Evolutionary conservation across 2,797 vertebrate genomes (phyloP), one percentile per base, ranked within the genome.

Genomic region (Thaleichthys pacificus): DNA sequence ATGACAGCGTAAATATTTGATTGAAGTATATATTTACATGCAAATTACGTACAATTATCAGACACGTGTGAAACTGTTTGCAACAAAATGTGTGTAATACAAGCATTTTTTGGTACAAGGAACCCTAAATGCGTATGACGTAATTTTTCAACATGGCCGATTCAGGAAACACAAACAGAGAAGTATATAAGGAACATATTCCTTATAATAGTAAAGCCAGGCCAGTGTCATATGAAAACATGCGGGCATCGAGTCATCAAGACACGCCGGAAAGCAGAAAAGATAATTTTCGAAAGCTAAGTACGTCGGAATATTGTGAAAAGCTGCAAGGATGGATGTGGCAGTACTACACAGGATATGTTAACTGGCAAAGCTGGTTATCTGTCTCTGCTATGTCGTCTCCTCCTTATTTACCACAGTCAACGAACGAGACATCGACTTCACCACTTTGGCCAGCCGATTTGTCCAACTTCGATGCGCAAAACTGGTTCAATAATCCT

Each of bases 301-400:
- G 75, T 57, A 93, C 91, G 6, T 77, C 90, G 21, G 95, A 97
- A 67, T 98, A 99, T 84, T 96, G 96, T 73, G 94, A 92, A 66
- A 92, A 93, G 70, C 91, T 99, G 38, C 96, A 97, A 88, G 93
- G 95, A 66, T 99, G 97, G 97, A 95, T 99, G 77, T 98, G 97
- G 96, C 95, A 98, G 86, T 97, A 96, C 61, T 96, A 98, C 90
- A 93, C 92, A 71, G 95, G 95, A 0, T 95, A 95, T 81, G 87
- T 94, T 32, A 92, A 88, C 90, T 97, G 96, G 96, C 96, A 97
- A 77, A 92, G 92, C 91, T 95, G 95, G 90, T 70, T 88, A 74
- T 79, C 89, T 8, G 88, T 88, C 74, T 87, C 89, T 77, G 79
- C 89, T 58, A 75, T 86, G 77, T 77, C 90, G 58, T 85, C 71